These are phyloP conservation scores for Parus major DNA, from an alignment of 2,113 vertebrate species.

Conservation along the genomic window DNA sequence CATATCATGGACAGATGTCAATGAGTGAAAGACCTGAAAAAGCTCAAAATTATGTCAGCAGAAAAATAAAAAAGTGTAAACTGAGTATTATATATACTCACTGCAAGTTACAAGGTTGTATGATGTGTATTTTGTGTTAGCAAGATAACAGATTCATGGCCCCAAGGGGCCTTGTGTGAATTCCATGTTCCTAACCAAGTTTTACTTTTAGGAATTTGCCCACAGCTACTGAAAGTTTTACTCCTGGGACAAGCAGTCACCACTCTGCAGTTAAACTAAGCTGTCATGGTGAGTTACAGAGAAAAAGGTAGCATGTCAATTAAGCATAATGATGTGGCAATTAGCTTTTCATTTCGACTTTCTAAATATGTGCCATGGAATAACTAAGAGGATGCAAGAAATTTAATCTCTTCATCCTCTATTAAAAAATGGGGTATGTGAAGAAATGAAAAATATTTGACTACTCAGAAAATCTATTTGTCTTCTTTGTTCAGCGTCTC, in stretches of 20 bases:
- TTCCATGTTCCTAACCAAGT: not conserved
- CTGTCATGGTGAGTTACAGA: conserved; percentile 28
- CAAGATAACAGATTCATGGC: not conserved
- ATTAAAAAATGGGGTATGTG: conserved; percentile 35
- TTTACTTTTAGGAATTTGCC: conserved; percentile 5
- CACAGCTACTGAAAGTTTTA: not conserved
- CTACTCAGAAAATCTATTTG: conserved; percentile 52
- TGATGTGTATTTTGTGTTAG: not conserved
- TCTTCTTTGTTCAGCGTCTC: conserved; percentile 67
- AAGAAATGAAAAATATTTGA: conserved; percentile 53
- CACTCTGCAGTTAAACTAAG: not conserved
- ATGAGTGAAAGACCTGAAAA: not conserved
- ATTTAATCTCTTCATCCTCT: conserved; percentile 56
- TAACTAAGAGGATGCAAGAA: conserved; percentile 51
- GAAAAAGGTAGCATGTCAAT: conserved; percentile 57
- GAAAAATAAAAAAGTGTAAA: not conserved
- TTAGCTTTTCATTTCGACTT: conserved; percentile 45
- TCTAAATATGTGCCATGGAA: conserved; percentile 42
- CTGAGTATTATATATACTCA: not conserved
- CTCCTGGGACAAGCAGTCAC: not conserved
- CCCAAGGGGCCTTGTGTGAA: not conserved
- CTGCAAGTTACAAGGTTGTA: not conserved
- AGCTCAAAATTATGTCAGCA: not conserved
- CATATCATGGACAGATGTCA: not conserved
- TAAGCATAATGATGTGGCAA: conserved; percentile 65